Conservation (phyloP, 2,113 vertebrate genomes). For the Variabilichromis moorii region DNA sequence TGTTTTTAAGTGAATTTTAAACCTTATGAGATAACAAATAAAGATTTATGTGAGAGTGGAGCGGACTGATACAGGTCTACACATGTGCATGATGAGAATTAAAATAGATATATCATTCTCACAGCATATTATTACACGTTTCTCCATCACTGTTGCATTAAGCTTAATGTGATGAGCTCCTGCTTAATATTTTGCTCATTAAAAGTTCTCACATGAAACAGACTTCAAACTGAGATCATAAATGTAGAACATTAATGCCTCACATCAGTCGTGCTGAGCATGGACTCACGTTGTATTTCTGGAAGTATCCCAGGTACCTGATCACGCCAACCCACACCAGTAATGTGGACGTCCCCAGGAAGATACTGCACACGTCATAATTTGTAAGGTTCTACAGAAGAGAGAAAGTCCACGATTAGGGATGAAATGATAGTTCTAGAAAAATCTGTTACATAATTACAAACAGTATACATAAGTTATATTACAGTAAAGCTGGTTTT, state of each 20-base stretch:
- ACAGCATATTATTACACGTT: accelerated
- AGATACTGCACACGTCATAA: constrained; percentile 94
- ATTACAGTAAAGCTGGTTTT: background rate
- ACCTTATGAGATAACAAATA: background rate
- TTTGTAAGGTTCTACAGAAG: constrained; percentile 80
- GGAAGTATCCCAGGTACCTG: constrained; percentile 93
- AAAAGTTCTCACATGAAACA: background rate
- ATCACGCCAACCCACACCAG: constrained; percentile 94
- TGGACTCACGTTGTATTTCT: constrained; percentile 90
- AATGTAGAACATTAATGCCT: background rate
- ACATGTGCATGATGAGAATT: background rate
- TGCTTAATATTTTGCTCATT: background rate
- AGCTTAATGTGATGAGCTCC: background rate
- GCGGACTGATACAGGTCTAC: background rate
- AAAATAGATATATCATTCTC: background rate
- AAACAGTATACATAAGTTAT: background rate
- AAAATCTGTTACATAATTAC: background rate
- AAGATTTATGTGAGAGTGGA: background rate
- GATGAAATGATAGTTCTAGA: background rate
- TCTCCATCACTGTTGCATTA: background rate
- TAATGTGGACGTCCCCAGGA: constrained; percentile 90
- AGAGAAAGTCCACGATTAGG: background rate
- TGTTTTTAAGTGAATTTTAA: background rate
- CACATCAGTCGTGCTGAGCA: accelerated
- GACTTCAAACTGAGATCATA: background rate